phyloP scores from a whole-genome alignment of 1,140 invertebrate genomes.

The Drosophila tropicalis region DNA sequence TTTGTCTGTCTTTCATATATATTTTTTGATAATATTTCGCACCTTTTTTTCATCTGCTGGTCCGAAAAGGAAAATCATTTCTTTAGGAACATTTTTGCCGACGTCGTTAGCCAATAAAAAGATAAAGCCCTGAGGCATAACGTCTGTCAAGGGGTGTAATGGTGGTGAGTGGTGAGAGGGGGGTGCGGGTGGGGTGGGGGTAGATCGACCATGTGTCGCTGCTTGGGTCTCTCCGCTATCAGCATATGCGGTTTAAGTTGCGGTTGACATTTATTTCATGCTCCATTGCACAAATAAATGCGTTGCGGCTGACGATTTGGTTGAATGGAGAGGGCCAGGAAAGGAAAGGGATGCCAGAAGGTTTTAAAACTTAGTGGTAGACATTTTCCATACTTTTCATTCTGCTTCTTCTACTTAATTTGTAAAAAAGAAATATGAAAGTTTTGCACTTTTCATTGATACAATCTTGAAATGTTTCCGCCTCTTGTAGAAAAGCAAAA shows the following conservation, averaged over 20 bases:
- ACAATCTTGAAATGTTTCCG: conserved; percentile 55
- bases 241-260: conserved; percentile 81
- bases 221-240: conserved; percentile 64
- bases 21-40: conserved; percentile 55
- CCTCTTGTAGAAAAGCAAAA: conserved; percentile 14
- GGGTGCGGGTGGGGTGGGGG: conserved; percentile 18
- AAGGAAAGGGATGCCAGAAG: neutral
- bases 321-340: conserved; percentile 31
- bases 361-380: neutral
- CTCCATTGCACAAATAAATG: conserved; percentile 79
- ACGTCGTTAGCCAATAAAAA: conserved; percentile 72
- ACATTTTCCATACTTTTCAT: neutral
- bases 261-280: conserved; percentile 80
- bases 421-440: neutral
- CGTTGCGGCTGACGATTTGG: conserved; percentile 68
- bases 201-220: conserved; percentile 55
- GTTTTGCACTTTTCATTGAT: conserved; percentile 57
- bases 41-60: conserved; percentile 44
- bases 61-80: conserved; percentile 54
- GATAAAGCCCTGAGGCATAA: conserved; percentile 60
- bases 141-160: conserved; percentile 14
- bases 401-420: neutral
- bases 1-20: neutral
- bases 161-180: neutral
- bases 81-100: conserved; percentile 35